Conservation (phyloP, 2,113 vertebrate genomes). For the Myocastor coypus region DNA sequence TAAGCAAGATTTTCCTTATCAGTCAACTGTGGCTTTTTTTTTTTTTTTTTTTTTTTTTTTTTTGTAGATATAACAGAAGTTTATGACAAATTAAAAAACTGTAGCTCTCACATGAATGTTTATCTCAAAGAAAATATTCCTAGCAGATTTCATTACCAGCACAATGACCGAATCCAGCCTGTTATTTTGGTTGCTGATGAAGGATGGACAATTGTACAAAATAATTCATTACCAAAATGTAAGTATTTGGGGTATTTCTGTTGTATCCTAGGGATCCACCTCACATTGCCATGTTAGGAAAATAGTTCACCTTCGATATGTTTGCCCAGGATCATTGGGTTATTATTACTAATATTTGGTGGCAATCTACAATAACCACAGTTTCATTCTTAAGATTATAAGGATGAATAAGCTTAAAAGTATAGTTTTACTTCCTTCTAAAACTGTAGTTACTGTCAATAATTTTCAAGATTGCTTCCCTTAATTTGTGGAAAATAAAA, state of each 20-base stretch:
- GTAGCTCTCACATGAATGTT: conserved; percentile 90
- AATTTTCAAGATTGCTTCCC: conserved; percentile 28
- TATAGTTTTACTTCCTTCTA: neutral
- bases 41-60: conserved; percentile 52
- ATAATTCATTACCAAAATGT: conserved; percentile 87
- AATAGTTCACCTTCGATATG: neutral
- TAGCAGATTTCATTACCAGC: conserved; percentile 92
- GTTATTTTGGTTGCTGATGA: conserved; percentile 95
- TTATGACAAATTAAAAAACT: conserved; percentile 88
- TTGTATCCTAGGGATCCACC: neutral
- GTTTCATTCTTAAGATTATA: neutral
- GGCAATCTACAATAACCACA: neutral
- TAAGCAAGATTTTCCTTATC: neutral
- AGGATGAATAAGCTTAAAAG: neutral
- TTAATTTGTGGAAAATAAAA: conserved; percentile 18
- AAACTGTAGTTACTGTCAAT: neutral
- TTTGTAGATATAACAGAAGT: conserved; percentile 85
- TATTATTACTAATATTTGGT: neutral
- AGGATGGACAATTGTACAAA: conserved; percentile 95
- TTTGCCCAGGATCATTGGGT: neutral
- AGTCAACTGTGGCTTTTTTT: neutral
- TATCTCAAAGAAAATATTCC: conserved; percentile 94
- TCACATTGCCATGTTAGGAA: neutral
- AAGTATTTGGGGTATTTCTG: conserved; percentile 71
- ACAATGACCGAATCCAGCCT: conserved; percentile 92